Evolutionary conservation across 2,888 invertebrate genomes (phyloP).

Genomic region (Phania funesta): DNA sequence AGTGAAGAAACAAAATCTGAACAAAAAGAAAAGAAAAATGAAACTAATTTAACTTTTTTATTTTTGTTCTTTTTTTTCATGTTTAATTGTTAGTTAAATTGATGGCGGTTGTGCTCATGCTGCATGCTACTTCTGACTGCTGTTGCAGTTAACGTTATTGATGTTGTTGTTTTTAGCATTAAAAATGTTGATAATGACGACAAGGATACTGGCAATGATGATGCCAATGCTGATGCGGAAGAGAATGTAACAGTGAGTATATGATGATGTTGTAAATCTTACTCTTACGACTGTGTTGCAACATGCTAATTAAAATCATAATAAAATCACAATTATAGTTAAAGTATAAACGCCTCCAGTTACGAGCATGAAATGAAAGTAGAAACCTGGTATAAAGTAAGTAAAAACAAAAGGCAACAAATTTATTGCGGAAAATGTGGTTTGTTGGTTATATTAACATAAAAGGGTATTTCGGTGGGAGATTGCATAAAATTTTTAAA

Average conservation of each 20-base stretch:
- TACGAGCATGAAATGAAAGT: slow-evolving; percentile 56
- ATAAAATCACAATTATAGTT: slow-evolving; percentile 67
- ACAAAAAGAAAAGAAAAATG: neutral
- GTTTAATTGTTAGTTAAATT: slow-evolving; percentile 60
- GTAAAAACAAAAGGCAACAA: neutral
- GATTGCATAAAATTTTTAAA: no score
- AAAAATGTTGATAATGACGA: slow-evolving; percentile 49
- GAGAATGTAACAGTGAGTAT: slow-evolving; percentile 27
- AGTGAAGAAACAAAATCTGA: neutral
- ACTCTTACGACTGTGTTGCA: slow-evolving; percentile 60
- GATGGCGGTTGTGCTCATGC: slow-evolving; percentile 37
- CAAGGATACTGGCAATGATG: slow-evolving; percentile 31
- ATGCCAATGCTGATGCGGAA: slow-evolving; percentile 34
- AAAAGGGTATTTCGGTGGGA: no score
- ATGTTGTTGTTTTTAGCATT: slow-evolving; percentile 12
- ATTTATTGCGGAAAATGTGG: neutral
- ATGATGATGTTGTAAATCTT: slow-evolving; percentile 48
- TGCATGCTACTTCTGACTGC: neutral
- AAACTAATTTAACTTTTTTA: slow-evolving; percentile 60
- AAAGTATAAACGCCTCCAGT: slow-evolving; percentile 65
- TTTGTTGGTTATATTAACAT: no score
- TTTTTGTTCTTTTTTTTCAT: slow-evolving; percentile 57
- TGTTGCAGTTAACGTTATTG: neutral
- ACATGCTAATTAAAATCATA: slow-evolving; percentile 67
- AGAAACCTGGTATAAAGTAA: slow-evolving; percentile 33